phyloP scores from a whole-genome alignment of 2,113 vertebrate species.

The Symphodus melops region DNA sequence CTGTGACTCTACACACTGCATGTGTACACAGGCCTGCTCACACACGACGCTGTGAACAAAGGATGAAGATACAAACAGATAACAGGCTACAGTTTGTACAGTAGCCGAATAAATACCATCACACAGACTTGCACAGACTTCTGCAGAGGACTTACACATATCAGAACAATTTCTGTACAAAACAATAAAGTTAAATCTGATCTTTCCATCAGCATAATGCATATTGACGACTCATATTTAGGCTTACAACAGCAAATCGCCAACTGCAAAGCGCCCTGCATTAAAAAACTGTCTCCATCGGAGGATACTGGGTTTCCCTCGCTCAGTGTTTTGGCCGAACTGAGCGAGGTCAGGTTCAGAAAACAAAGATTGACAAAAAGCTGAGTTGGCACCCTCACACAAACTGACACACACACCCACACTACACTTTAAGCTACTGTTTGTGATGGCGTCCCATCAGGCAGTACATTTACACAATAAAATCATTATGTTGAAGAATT shows the following conservation, averaged over 20 bases:
- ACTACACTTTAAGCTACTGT: not conserved
- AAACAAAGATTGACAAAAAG: slow-evolving; percentile 43
- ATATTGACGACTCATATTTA: slow-evolving; percentile 38
- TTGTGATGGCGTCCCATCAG: slow-evolving; percentile 19
- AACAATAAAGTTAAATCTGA: slow-evolving; percentile 26
- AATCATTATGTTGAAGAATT: not conserved
- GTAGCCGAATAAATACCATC: not conserved
- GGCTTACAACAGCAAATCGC: slow-evolving; percentile 45
- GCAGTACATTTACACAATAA: not conserved
- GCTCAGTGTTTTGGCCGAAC: slow-evolving; percentile 34
- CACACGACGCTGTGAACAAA: slow-evolving; percentile 30
- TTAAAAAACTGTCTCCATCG: slow-evolving; percentile 25
- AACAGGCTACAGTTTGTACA: slow-evolving; percentile 10
- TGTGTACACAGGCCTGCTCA: not conserved
- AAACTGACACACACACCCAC: not conserved
- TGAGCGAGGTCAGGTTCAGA: slow-evolving; percentile 52
- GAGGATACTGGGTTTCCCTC: slow-evolving; percentile 27
- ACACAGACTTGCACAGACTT: not conserved
- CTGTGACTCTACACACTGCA: slow-evolving; percentile 9
- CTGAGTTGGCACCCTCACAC: slow-evolving; percentile 22
- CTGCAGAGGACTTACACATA: not conserved
- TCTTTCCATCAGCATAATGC: slow-evolving; percentile 19
- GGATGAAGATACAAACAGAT: slow-evolving; percentile 21
- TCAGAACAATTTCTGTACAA: slow-evolving; percentile 16
- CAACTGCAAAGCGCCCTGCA: slow-evolving; percentile 38